A percentile compares a stretch with the other conserved stretches of the same genome.
These are phyloP conservation scores for Pantherophis guttatus DNA, from an alignment of 2,113 vertebrate species.

Conservation along the genomic window DNA sequence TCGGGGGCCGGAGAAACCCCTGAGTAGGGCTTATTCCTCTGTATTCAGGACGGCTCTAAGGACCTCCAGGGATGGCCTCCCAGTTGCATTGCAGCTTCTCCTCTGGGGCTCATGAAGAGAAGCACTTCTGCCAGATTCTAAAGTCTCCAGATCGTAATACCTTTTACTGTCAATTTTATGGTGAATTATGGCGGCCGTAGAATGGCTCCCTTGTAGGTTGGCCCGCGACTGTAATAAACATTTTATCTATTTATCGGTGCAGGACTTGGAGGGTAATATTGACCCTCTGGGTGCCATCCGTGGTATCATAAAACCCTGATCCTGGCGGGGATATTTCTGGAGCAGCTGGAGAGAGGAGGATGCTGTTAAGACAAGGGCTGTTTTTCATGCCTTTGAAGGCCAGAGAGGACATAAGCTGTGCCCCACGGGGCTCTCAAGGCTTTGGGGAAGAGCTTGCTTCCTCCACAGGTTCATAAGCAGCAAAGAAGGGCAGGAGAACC, in stretches of 20 bases:
- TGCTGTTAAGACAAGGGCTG: background rate
- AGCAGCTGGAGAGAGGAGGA: background rate
- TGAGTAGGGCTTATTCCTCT: background rate
- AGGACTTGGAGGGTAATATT: background rate
- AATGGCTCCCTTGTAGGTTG: background rate
- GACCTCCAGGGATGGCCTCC: background rate
- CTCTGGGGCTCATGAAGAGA: background rate
- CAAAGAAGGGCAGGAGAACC: conserved; percentile 19
- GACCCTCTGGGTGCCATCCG: background rate
- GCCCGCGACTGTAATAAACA: background rate
- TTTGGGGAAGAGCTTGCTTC: background rate
- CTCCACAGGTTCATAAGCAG: background rate
- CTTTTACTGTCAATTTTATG: background rate
- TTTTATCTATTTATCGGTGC: background rate
- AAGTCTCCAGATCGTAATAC: background rate
- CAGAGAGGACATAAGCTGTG: no score
- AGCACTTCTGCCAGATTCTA: background rate
- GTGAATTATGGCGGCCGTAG: background rate
- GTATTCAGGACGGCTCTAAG: background rate
- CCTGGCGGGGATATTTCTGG: background rate
- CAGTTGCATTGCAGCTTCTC: no score
- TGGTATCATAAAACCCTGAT: background rate
- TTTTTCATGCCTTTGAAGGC: no score
- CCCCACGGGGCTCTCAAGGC: background rate
- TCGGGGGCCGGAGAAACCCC: background rate